A percentile compares a stretch with the other conserved stretches of the same genome.
Evolutionary conservation across 2,888 invertebrate species (phyloP).

Genomic region (Caenorhabditis uteleia): DNA sequence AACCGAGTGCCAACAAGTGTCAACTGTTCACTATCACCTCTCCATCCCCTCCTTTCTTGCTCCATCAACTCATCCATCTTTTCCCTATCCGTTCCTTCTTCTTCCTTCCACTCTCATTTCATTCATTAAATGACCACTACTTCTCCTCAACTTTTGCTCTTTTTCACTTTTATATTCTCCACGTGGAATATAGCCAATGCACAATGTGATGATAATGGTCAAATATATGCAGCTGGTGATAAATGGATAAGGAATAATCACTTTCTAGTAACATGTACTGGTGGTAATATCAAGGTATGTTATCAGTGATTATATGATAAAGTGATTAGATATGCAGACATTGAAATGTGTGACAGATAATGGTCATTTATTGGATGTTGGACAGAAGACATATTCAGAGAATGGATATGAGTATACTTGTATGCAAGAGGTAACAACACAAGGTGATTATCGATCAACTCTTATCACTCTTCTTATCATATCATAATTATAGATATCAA

Average conservation of each 20-base stretch:
- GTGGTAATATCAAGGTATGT: conserved; percentile 38
- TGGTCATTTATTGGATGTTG: conserved; percentile 56
- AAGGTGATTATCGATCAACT: background rate
- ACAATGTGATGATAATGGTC: conserved; percentile 37
- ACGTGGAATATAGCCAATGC: no score
- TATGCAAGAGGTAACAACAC: conserved; percentile 34
- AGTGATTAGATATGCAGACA: conserved; percentile 40
- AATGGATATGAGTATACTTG: conserved; percentile 52
- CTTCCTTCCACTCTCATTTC: no score
- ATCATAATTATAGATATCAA: conserved; percentile 22
- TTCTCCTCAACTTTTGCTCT: no score
- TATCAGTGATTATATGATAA: background rate
- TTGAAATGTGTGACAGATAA: conserved; percentile 60
- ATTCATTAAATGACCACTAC: no score
- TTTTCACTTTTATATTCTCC: no score
- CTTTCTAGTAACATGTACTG: conserved; percentile 44
- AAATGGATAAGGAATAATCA: conserved; percentile 49
- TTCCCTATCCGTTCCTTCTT: no score
- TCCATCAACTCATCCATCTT: no score
- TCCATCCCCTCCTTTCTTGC: no score
- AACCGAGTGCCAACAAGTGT: no score
- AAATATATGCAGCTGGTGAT: conserved; percentile 34
- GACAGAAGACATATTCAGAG: conserved; percentile 41
- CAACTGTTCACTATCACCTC: no score
- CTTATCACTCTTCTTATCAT: background rate